Conservation (phyloP, 2,888 invertebrate species). For the Euspilapteryx auroguttella region DNA sequence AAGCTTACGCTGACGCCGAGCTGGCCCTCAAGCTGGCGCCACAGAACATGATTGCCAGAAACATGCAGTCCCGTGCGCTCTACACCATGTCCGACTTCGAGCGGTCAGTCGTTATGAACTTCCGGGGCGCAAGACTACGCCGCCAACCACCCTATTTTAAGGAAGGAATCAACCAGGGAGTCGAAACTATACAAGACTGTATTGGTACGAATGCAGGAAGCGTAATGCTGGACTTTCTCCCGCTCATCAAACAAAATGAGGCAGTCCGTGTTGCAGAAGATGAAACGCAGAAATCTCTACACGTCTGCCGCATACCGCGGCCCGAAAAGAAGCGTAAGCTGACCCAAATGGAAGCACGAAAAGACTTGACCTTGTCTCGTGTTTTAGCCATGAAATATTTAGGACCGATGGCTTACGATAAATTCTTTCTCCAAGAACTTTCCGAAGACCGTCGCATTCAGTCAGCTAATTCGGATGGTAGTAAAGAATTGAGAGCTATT, state of each 20-base stretch:
- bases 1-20: constrained; percentile 43
- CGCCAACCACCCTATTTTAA: constrained; percentile 42
- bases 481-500: constrained; percentile 19
- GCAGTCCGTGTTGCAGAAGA: constrained; percentile 17
- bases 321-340: constrained; percentile 25
- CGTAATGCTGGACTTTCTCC: constrained; percentile 42
- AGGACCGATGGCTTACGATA: constrained; percentile 51
- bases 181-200: constrained; percentile 49
- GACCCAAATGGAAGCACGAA: constrained; percentile 43
- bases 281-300: constrained; percentile 21
- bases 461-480: constrained; percentile 38
- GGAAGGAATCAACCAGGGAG: constrained; percentile 47
- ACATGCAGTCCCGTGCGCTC: constrained; percentile 47
- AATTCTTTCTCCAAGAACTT: constrained; percentile 39
- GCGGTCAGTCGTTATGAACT: constrained; percentile 45
- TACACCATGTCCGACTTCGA: constrained; percentile 52
- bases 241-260: constrained; percentile 38
- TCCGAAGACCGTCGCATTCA: constrained; percentile 27
- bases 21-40: constrained; percentile 40
- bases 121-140: constrained; percentile 27
- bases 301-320: constrained; percentile 35
- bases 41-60: constrained; percentile 36
- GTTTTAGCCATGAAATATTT: constrained; percentile 52
- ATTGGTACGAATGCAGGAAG: constrained; percentile 42
- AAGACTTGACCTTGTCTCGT: constrained; percentile 29